phyloP scores from a whole-genome alignment of 2,888 invertebrate species.

The Germaria angustata region DNA sequence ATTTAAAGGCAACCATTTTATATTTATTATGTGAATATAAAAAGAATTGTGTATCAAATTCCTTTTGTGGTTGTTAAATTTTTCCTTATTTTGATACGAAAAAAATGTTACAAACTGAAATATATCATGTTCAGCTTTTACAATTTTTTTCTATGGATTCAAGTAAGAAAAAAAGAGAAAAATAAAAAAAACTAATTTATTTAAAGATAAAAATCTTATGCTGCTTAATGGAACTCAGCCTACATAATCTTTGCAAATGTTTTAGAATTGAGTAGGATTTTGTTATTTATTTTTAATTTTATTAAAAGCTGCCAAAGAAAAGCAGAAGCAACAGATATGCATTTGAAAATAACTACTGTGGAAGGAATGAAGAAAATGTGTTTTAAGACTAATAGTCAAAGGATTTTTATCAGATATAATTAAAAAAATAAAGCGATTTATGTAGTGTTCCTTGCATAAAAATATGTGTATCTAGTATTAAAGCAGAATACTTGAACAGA shows the following conservation, averaged over 20 bases:
- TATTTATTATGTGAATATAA: constrained; percentile 28
- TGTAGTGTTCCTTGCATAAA: no score
- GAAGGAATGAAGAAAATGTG: constrained; percentile 12
- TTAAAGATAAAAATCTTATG: constrained; percentile 61
- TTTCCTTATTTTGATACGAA: not conserved
- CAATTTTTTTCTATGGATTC: not conserved
- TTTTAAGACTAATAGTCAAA: constrained; percentile 37
- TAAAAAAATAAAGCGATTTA: constrained; percentile 2
- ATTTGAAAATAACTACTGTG: constrained; percentile 27
- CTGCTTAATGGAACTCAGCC: constrained; percentile 48
- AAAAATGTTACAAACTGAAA: constrained; percentile 26
- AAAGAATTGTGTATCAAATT: constrained; percentile 31
- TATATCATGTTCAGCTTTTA: constrained; percentile 22
- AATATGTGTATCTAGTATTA: not conserved
- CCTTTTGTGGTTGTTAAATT: constrained; percentile 37
- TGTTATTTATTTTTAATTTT: constrained; percentile 66
- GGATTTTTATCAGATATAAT: constrained; percentile 39
- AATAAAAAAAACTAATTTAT: constrained; percentile 60
- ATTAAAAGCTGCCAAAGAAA: constrained; percentile 63
- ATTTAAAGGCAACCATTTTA: constrained; percentile 40
- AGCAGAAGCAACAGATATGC: constrained; percentile 57
- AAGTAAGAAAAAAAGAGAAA: not conserved
- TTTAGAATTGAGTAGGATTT: constrained; percentile 60
- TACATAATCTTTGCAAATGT: constrained; percentile 59
- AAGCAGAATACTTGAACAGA: not conserved